Base-by-base conservation (phyloP, 2,113 vertebrate species). In the Bubo scandiacus region DNA sequence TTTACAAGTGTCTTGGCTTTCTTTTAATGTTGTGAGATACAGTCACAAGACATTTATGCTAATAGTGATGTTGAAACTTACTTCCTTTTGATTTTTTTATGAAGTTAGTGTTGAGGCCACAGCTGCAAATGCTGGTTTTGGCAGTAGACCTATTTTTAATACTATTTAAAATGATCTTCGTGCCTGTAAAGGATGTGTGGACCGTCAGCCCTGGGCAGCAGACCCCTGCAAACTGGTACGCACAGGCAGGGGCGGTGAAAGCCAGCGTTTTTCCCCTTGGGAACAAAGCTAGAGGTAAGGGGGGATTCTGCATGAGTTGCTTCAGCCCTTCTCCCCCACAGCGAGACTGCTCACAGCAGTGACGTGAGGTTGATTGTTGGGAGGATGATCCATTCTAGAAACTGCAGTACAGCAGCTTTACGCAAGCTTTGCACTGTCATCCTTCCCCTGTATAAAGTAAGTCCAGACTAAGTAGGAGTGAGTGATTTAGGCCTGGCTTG, bases 191-290 rank as follows among this genome's bases (percentile, higher is more conserved):
- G 62, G 25, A 4, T 29, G 6, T 78, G 32, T 19, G n/a, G 47
- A 9, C 23, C 36, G 1, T 52, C 34, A 55, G 0, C 27, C 42
- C 14, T 8, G 5, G 9, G 3, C 5, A 63, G 7, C 17, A 15
- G 30, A 45, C 45, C 17, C 7, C 34, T 49, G 36, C 40, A 29
- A 57, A 55, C 5, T 12, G 34, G 17, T 49, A 5, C 16, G 25
- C 1, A 0, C 3, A 4, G 8, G 17, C 30, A 42, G 58, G 2
- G 4, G 8, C 2, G 1, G 21, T 47, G 30, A 18, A 20, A n/a
- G 17, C 17, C 43, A 45, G 43, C 15, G 43, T 8, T 45, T 17
- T 17, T 45, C 43, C 16, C 15, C 43, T 45, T 45, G 43, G 55
- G 36, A 22, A 25, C 55, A 10, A 22, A 40, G 27, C 18, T 2